phyloP scores from a whole-genome alignment of 2,888 invertebrate species.

The Thereva unica region DNA sequence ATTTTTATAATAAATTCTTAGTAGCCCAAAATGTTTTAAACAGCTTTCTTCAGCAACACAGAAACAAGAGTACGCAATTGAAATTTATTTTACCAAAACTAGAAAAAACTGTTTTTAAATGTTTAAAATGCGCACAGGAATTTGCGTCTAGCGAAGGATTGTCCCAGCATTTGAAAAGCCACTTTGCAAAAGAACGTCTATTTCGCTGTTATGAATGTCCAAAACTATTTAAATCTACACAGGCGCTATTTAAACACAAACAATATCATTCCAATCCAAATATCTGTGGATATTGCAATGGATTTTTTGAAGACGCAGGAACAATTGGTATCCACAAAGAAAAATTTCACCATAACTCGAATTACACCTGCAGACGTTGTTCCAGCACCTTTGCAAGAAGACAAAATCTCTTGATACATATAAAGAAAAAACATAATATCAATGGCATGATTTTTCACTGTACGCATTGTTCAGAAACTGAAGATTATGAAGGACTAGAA shows the following conservation, averaged over 20 bases:
- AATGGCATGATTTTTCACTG: slow-evolving; percentile 43
- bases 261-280: slow-evolving; percentile 37
- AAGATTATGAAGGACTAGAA: slow-evolving; percentile 3
- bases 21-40: slow-evolving; percentile 1
- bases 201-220: slow-evolving; percentile 43
- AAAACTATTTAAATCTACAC: slow-evolving; percentile 43
- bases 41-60: not conserved
- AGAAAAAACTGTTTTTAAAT: not conserved
- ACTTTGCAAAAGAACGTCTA: slow-evolving; percentile 3
- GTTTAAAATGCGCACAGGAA: not conserved
- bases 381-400: slow-evolving; percentile 40
- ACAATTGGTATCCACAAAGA: slow-evolving; percentile 40
- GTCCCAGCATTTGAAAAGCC: slow-evolving; percentile 2
- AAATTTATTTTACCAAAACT: slow-evolving; percentile 10
- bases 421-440: slow-evolving; percentile 40
- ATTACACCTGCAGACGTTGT: slow-evolving; percentile 43
- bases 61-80: not conserved
- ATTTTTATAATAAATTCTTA: slow-evolving; percentile 7
- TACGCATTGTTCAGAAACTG: slow-evolving; percentile 22
- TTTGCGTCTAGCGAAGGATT: not conserved
- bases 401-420: slow-evolving; percentile 43
- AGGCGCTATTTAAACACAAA: slow-evolving; percentile 43
- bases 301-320: slow-evolving; percentile 39
- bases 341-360: slow-evolving; percentile 37
- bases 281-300: slow-evolving; percentile 45